Evolutionary conservation across 2,888 invertebrate species (phyloP).

Genomic region (Sphinx pinastri): DNA sequence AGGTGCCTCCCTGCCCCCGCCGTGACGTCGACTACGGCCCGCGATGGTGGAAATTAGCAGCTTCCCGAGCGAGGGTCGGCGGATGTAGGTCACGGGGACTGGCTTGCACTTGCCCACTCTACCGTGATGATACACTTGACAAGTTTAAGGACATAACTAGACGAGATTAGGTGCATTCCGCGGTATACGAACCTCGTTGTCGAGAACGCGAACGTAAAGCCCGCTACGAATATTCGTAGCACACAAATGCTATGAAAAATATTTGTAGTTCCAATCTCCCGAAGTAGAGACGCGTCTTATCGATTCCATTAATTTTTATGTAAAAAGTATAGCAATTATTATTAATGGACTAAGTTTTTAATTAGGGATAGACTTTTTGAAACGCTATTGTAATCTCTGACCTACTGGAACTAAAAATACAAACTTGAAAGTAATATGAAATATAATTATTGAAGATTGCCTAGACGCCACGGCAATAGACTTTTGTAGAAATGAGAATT

Average conservation of each 20-base stretch:
- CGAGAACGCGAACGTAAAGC: background rate
- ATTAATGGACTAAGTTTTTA: background rate
- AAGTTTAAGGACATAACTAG: conserved; percentile 81
- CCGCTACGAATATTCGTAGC: conserved; percentile 5
- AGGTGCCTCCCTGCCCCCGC: conserved; percentile 65
- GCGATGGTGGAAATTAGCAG: conserved; percentile 82
- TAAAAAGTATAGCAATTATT: background rate
- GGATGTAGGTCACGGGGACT: conserved; percentile 83
- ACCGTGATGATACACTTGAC: conserved; percentile 77
- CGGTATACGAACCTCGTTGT: background rate
- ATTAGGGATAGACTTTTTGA: background rate
- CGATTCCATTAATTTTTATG: background rate
- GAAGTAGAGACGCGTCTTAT: background rate
- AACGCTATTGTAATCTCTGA: background rate
- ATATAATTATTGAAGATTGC: conserved; percentile 13
- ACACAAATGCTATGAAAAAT: background rate
- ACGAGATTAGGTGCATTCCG: conserved; percentile 60
- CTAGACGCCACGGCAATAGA: conserved; percentile 17
- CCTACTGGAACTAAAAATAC: background rate
- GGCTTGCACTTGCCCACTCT: conserved; percentile 80
- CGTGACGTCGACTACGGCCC: conserved; percentile 71
- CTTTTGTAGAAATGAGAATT: conserved; percentile 34
- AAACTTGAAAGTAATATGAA: background rate
- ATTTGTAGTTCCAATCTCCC: background rate
- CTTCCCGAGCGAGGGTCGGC: conserved; percentile 83